Evolutionary conservation across 1,140 invertebrate species (phyloP).

Genomic region (Drosophila pachea): DNA sequence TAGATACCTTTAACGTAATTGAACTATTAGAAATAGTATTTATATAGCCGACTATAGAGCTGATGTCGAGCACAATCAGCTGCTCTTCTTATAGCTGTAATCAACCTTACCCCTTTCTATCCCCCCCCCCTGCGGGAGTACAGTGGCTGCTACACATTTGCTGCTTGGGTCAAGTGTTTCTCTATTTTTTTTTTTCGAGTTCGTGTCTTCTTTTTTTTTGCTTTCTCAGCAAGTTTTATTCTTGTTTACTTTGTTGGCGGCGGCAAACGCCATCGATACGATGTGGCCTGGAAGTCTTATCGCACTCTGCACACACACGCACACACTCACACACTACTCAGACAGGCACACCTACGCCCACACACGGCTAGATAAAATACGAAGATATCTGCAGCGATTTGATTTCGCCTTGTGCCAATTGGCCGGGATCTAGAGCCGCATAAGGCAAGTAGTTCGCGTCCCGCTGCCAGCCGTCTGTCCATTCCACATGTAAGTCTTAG

Average conservation of each 20-base stretch:
- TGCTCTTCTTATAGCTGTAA: too few relatives aligned
- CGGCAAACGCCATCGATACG: slow-evolving; percentile 38
- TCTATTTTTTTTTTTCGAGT: background rate
- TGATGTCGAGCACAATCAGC: too few relatives aligned
- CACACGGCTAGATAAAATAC: slow-evolving; percentile 7
- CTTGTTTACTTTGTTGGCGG: slow-evolving; percentile 47
- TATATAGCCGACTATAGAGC: too few relatives aligned
- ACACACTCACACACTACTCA: slow-evolving; percentile 15
- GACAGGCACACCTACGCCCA: slow-evolving; percentile 5
- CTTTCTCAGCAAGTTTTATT: slow-evolving; percentile 33
- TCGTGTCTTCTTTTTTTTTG: slow-evolving; percentile 2
- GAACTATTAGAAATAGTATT: too few relatives aligned
- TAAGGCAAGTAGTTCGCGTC: slow-evolving; percentile 3
- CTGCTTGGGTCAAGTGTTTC: slow-evolving; percentile 33
- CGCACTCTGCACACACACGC: slow-evolving; percentile 21
- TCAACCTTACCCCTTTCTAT: background rate
- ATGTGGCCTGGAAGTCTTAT: slow-evolving; percentile 30
- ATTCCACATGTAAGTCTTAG: background rate
- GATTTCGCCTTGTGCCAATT: slow-evolving; percentile 18
- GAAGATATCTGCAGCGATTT: slow-evolving; percentile 1
- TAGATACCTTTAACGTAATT: too few relatives aligned
- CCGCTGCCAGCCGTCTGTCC: background rate
- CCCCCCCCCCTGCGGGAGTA: too few relatives aligned
- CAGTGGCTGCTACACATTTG: background rate
- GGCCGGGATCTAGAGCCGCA: slow-evolving; percentile 19